phyloP scores from a whole-genome alignment of 2,888 invertebrate species.

The Latrodectus elegans region DNA sequence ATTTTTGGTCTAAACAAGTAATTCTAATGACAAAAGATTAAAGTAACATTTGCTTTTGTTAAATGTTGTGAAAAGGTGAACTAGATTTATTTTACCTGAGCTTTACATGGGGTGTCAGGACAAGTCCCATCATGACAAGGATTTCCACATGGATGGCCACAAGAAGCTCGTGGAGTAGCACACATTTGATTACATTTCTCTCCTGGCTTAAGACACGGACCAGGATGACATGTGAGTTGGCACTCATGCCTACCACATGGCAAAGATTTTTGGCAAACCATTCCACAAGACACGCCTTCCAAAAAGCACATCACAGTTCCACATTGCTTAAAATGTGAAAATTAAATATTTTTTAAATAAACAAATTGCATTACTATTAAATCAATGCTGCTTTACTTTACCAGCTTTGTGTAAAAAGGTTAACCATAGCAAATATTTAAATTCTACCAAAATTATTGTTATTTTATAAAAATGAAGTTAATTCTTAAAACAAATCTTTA shows the following conservation, averaged over 20 bases:
- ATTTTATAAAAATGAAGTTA: no score
- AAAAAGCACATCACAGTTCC: slow-evolving; percentile 81
- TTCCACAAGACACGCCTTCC: slow-evolving; percentile 91
- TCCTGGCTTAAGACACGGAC: slow-evolving; percentile 81
- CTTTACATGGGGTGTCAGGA: slow-evolving; percentile 83
- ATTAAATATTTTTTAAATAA: no score
- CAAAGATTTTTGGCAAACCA: slow-evolving; percentile 87
- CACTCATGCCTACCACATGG: slow-evolving; percentile 91
- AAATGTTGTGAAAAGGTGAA: background rate
- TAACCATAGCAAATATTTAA: no score
- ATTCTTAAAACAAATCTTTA: no score
- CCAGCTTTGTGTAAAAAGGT: no score
- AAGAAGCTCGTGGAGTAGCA: slow-evolving; percentile 80
- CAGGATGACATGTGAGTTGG: slow-evolving; percentile 85
- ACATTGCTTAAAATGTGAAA: slow-evolving; percentile 42
- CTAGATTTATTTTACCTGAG: slow-evolving; percentile 78
- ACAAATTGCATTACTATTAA: no score
- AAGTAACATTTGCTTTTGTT: no score
- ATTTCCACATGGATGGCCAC: slow-evolving; percentile 90
- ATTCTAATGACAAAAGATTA: no score
- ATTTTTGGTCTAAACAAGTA: no score
- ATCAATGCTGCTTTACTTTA: no score
- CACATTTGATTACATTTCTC: slow-evolving; percentile 89
- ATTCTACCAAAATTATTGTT: no score
- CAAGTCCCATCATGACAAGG: slow-evolving; percentile 86